Base-by-base conservation (phyloP, 2,888 invertebrate genomes). In the Hoplodrina blanda region DNA sequence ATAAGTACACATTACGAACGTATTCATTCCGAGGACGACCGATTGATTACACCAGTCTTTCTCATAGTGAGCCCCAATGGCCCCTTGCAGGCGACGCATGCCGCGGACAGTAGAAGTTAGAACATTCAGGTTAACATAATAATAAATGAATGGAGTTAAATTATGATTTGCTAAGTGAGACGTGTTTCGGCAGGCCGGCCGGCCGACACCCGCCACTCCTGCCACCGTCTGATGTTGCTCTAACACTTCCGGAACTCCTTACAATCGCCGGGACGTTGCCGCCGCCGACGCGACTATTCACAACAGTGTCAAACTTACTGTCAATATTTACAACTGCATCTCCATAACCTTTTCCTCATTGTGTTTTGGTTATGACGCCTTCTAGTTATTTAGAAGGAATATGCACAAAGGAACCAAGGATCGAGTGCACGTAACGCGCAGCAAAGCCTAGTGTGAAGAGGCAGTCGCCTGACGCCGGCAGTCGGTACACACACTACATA, bases 321-420 rank as follows among this genome's bases (percentile, higher is more conserved):
- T 71, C 76, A 76, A 76, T 72, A 71, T 76, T 76, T 53, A 62
- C 61, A 49, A 33, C 2, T n/a, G 17, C 55, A 56, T 19, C 41
- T 37, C 41, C 56, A 3, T 33, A 56, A 17, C 19, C n/a, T 2
- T 41, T 50, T 44, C 19, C 46, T 56, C 61, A 20, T 44, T 10
- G 17, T 25, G n/a, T 11, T 55, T 25, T 15, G 15, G 15, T 63
- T 25, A 7, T n/a, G 25, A 6, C 17, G 41, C 2, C 25, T 30
- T 41, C 37, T 52, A 52, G 13, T 56, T 15, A 19, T 52, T 33
- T 17, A 56, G 11, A 13, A 41, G 49, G 11, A 15, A 33, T 19
- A 8, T 49, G 46, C 15, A 7, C 13, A 4, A 30, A 10, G 19
- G 30, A 30, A 37, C 13, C 13, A 15, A 33, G 4, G 4, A 46